Evolutionary conservation across 2,797 vertebrate species (phyloP).

Genomic region (Staurois parvus): DNA sequence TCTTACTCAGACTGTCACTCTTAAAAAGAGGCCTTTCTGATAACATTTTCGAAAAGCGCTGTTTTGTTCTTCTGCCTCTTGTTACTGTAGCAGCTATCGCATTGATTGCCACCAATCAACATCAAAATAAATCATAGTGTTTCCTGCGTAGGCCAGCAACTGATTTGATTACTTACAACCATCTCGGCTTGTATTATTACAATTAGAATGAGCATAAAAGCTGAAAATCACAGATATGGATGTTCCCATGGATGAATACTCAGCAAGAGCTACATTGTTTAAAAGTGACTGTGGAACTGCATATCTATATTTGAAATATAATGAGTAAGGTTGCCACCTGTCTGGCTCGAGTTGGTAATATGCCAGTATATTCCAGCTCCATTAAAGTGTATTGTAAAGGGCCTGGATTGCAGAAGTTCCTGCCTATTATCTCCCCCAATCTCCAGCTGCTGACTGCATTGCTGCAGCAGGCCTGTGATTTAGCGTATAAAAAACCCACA

Average conservation of each 20-base stretch:
- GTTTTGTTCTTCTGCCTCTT: constrained; percentile 37
- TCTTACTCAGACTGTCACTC: constrained; percentile 29
- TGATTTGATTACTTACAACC: constrained; percentile 60
- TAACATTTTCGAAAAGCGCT: constrained; percentile 8
- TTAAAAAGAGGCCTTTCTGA: constrained; percentile 9
- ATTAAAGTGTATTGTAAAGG: constrained; percentile 57
- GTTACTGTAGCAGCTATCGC: constrained; percentile 53
- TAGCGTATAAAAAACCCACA: constrained; percentile 55
- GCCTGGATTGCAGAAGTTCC: constrained; percentile 52
- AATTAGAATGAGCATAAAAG: constrained; percentile 60
- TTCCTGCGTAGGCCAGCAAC: constrained; percentile 48
- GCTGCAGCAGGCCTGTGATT: constrained; percentile 52
- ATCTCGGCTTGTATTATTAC: constrained; percentile 59
- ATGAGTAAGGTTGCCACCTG: constrained; percentile 44
- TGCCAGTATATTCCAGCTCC: constrained; percentile 44
- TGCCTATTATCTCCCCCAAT: constrained; percentile 45
- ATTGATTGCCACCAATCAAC: constrained; percentile 62
- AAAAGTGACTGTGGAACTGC: constrained; percentile 55
- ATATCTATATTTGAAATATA: constrained; percentile 50
- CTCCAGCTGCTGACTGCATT: constrained; percentile 55
- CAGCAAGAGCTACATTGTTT: constrained; percentile 58
- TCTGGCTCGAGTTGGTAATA: constrained; percentile 59
- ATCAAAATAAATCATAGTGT: constrained; percentile 59
- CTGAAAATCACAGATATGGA: constrained; percentile 58
- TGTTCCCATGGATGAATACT: constrained; percentile 52